Percentiles rank a stretch among this genome's conserved stretches.
Conservation (phyloP, 2,888 invertebrate species). For the Horisme vitalbata region DNA sequence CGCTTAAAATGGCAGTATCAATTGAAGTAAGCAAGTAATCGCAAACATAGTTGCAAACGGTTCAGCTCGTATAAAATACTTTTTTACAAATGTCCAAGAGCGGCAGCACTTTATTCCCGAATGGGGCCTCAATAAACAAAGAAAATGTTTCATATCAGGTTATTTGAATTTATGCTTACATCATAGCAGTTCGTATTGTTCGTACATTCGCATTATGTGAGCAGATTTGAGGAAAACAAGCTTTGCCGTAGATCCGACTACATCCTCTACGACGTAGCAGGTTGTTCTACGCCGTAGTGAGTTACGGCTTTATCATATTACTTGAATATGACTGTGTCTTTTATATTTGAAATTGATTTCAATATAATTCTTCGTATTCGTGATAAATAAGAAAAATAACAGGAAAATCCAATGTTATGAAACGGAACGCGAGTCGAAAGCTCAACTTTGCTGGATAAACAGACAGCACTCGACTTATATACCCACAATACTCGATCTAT, state of each 20-base stretch:
- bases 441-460: constrained; percentile 13
- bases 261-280: constrained; percentile 13
- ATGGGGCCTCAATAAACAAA: not conserved
- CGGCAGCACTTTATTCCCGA: no score
- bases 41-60: no score
- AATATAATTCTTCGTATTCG: not conserved
- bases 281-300: not conserved
- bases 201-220: not conserved
- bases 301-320: constrained; percentile 7
- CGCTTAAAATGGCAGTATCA: no score
- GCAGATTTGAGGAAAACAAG: constrained; percentile 10
- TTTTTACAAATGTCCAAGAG: no score
- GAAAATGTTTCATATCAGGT: not conserved
- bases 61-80: no score
- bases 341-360: not conserved
- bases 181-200: not conserved
- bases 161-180: not conserved
- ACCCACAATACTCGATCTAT: constrained; percentile 38
- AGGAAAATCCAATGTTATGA: not conserved
- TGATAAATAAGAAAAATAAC: not conserved
- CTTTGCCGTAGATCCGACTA: constrained; percentile 4
- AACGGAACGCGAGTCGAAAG: not conserved
- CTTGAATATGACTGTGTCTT: not conserved
- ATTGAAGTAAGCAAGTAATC: no score
- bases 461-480: constrained; percentile 13